Evolutionary conservation across 2,113 vertebrate species (phyloP).

Genomic region (Platichthys stellatus): DNA sequence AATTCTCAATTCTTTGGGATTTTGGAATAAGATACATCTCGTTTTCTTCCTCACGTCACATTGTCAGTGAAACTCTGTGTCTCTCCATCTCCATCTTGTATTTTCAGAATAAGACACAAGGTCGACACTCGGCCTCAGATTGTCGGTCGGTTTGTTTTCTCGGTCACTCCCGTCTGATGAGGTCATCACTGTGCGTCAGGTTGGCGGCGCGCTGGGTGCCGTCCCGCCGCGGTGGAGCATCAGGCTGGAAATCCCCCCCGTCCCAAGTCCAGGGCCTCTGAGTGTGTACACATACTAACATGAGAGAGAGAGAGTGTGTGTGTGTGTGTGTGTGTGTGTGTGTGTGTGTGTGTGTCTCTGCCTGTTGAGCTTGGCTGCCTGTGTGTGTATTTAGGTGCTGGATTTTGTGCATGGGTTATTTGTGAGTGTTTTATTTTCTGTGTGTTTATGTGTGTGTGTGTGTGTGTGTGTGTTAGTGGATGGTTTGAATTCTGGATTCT

Average conservation of each 20-base stretch:
- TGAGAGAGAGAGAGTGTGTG: not conserved
- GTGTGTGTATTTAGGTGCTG: conserved; percentile 71
- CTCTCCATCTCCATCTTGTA: not conserved
- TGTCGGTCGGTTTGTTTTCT: conserved; percentile 49
- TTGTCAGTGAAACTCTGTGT: not conserved
- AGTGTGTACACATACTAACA: conserved; percentile 24
- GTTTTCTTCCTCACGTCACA: no score
- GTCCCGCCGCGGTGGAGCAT: conserved; percentile 69
- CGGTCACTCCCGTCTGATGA: conserved; percentile 54
- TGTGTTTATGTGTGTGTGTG: conserved; percentile 21
- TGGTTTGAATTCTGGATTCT: conserved; percentile 47
- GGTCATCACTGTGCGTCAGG: conserved; percentile 67
- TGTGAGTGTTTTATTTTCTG: conserved; percentile 40
- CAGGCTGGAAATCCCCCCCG: conserved; percentile 75
- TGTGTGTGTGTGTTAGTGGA: conserved; percentile 37
- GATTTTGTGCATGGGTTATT: conserved; percentile 46
- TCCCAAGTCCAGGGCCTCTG: conserved; percentile 22
- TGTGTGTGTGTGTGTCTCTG: conserved; percentile 19
- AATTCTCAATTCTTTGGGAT: not conserved
- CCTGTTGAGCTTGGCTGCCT: conserved; percentile 62
- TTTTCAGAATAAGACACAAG: not conserved
- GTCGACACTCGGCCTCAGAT: conserved; percentile 18
- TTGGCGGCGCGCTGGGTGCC: conserved; percentile 44
- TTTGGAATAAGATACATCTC: not conserved
- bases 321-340: conserved; percentile 14